Base-by-base conservation (phyloP, 2,888 invertebrate species). In the Lasioglossum oenotherae region DNA sequence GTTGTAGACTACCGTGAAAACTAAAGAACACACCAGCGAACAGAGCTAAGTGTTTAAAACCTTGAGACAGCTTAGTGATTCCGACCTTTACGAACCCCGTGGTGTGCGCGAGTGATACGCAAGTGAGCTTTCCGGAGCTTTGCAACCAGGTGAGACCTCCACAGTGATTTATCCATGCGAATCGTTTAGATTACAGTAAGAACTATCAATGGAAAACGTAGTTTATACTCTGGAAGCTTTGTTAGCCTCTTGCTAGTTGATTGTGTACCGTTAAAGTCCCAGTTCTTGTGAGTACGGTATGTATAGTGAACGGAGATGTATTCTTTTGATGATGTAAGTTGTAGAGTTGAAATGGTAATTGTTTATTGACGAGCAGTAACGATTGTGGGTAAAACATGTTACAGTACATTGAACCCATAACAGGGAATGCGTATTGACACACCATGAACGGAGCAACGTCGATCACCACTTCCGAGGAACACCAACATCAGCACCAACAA, bases 361-460 rank as follows among this genome's bases (percentile, higher is more conserved):
- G 41, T 77, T n/a, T 31, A 41, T 53, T 53, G 49, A 23, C 2
- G 10, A 8, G 14, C 27, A 71, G 44, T 83, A 75, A 84, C 38
- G 35, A 46, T 44, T 78, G 35, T 23, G 44, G 23, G 27, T 75
- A 67, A 44, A 23, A 46, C 75, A 67, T 82, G 86, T 87, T 86
- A 53, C 78, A 86, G 86, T 79, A 46, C 14, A 74, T 77, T 72
- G 35, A 64, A 69, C 23, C 44, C 35, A 23, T 74, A 74, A 71
- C 81, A 53, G 31, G 78, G 80, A 75, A 80, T 82, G 78, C 72
- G 78, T 72, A 67, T 49, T 38, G 74, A 69, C 38, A 77, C 89
- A 92, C 78, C 83, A 95, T 95, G 95, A 95, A 95, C 91, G 95
- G 94, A 75, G 90, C 94, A 69, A 92, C 93, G 49, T 86, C 93